A percentile compares a stretch with the other conserved stretches of the same genome.
These are phyloP conservation scores for Neofelis nebulosa DNA, from an alignment of 2,113 vertebrate genomes.

Conservation along the genomic window DNA sequence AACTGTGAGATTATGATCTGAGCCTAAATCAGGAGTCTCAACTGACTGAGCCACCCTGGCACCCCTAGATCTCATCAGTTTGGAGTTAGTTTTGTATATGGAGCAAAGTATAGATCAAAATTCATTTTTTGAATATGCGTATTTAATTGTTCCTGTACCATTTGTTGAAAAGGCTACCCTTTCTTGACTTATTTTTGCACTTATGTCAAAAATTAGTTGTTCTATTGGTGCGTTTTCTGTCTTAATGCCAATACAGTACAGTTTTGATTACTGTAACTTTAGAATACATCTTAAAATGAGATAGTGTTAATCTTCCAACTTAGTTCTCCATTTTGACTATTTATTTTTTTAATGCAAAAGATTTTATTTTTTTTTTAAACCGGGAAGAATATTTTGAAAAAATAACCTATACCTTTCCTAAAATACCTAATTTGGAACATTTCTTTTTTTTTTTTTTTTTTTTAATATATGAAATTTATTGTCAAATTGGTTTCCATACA, in stretches of 20 bases:
- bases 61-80: background rate
- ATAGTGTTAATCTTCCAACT: background rate
- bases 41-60: too few relatives aligned
- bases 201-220: constrained; percentile 8
- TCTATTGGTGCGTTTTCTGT: background rate
- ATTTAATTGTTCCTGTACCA: background rate
- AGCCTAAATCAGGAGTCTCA: too few relatives aligned
- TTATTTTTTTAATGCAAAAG: background rate
- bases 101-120: background rate
- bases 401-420: too few relatives aligned
- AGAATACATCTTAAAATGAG: background rate
- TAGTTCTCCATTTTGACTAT: background rate
- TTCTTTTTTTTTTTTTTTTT: too few relatives aligned
- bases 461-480: too few relatives aligned
- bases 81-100: constrained; percentile 12
- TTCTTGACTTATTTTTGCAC: background rate
- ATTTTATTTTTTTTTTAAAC: too few relatives aligned
- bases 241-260: background rate
- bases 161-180: constrained; percentile 2
- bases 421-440: too few relatives aligned
- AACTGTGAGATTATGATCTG: too few relatives aligned
- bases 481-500: too few relatives aligned
- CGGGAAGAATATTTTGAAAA: too few relatives aligned
- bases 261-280: background rate
- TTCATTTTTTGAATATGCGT: background rate